Conservation (phyloP, 2,888 invertebrate species). For the Diaphora mendica region DNA sequence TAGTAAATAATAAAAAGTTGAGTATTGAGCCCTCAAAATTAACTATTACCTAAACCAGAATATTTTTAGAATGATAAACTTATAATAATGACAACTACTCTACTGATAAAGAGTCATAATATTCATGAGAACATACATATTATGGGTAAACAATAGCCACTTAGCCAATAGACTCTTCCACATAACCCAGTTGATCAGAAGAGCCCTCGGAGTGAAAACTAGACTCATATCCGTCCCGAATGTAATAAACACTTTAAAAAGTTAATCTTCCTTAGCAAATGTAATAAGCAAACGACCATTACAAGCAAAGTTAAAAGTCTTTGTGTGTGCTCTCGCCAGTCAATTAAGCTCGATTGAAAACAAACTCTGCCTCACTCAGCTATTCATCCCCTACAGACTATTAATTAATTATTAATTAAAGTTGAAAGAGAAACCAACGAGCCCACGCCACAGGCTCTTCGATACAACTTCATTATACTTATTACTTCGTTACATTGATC, state of each 20-base stretch:
- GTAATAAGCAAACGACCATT: not conserved
- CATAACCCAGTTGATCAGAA: no score
- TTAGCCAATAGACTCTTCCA: no score
- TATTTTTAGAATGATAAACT: no score
- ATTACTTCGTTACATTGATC: not conserved
- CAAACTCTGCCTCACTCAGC: not conserved
- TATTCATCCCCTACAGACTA: not conserved
- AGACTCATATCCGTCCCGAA: no score
- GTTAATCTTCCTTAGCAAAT: no score
- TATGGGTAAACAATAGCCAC: no score
- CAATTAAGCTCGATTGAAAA: not conserved
- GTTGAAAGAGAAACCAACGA: conserved; percentile 3
- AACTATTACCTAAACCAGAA: no score
- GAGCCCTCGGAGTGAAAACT: no score
- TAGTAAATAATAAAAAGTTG: not conserved
- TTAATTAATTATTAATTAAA: conserved; percentile 1
- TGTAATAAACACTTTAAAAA: not conserved
- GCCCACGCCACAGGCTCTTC: not conserved
- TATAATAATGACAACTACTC: no score
- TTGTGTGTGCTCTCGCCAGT: not conserved
- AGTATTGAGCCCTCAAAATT: no score
- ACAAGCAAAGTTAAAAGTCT: not conserved
- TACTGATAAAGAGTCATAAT: no score
- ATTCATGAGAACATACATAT: no score
- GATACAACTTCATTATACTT: not conserved